Evolutionary conservation across 2,888 invertebrate species (phyloP), one percentile per base, ranked within the genome.

Genomic region (Apeira syringaria): DNA sequence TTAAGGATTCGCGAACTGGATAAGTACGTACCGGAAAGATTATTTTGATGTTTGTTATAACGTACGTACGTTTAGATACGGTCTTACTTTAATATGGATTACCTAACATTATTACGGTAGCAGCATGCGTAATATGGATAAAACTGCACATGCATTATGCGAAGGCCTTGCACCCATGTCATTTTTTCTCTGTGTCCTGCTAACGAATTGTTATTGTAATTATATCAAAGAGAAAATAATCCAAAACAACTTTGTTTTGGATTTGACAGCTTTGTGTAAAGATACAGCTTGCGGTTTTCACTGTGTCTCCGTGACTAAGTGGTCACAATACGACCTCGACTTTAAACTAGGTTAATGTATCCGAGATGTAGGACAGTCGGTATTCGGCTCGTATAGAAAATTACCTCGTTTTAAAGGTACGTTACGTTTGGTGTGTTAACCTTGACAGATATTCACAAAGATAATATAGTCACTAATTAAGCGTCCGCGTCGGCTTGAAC

Each of bases 311-410:
- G 61, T 74, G 71, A 71, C 73, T 65, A 58, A 70, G 65, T 74
- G 64, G 68, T 73, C 68, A 64, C 54, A 64, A 50, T 61, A 54
- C 61, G 75, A 64, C 79, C 80, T 80, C 74, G 69, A 64, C 56
- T 71, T 68, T 64, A 71, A 86, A 83, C 73, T 85, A 68, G 83
- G 84, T 82, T 85, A 86, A 87, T 81, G 80, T 74, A 66, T 73
- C 64, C 66, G 60, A 69, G 64, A 85, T 82, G 77, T 80, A 65
- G 80, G 70, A 66, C 80, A 74, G 56, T 67, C 59, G 62, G 71
- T 69, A 69, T 78, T 82, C 74, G 71, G 64, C 59, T 68, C 64
- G 60, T 62, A 68, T 68, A 66, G 66, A 71, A 62, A 63, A 67
- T 64, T 64, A 63, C 64, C 62, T 54, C 66, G 57, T 59, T 68